Evolutionary conservation across 2,797 vertebrate genomes (phyloP).

Genomic region (Phataginus tricuspis): DNA sequence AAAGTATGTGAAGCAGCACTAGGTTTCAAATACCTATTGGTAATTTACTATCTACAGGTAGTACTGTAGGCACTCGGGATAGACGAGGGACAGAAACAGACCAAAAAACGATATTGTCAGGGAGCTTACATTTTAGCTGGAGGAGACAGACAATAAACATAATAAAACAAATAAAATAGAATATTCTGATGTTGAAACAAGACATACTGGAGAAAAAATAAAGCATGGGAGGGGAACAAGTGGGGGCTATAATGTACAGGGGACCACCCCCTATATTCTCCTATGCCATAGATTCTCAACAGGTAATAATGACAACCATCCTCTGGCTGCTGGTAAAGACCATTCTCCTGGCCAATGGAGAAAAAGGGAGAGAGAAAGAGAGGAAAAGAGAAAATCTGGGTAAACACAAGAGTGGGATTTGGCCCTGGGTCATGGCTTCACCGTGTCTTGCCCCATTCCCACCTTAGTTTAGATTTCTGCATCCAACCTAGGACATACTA

Average conservation of each 20-base stretch:
- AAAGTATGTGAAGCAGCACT: not conserved
- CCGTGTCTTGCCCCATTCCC: not conserved
- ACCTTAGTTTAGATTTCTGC: not conserved
- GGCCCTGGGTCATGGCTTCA: not conserved
- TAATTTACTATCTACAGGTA: not conserved
- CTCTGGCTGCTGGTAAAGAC: not conserved
- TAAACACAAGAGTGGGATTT: not conserved
- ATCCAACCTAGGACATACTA: not conserved
- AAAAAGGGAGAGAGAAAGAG: not conserved
- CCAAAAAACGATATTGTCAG: not conserved
- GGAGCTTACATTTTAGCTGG: not conserved
- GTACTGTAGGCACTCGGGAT: not conserved
- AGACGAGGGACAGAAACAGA: not conserved
- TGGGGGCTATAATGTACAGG: rapidly evolving
- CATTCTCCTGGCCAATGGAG: not conserved
- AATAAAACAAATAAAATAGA: not conserved
- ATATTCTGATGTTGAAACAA: not conserved
- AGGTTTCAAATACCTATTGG: not conserved
- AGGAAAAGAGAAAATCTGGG: not conserved
- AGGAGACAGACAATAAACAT: not conserved
- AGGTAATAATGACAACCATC: not conserved
- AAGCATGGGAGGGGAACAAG: not conserved
- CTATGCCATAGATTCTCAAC: not conserved
- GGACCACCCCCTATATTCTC: not conserved
- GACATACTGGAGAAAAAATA: not conserved